These are phyloP conservation scores for Pseudoips prasinana DNA, from an alignment of 2,888 invertebrate genomes.

Conservation along the genomic window DNA sequence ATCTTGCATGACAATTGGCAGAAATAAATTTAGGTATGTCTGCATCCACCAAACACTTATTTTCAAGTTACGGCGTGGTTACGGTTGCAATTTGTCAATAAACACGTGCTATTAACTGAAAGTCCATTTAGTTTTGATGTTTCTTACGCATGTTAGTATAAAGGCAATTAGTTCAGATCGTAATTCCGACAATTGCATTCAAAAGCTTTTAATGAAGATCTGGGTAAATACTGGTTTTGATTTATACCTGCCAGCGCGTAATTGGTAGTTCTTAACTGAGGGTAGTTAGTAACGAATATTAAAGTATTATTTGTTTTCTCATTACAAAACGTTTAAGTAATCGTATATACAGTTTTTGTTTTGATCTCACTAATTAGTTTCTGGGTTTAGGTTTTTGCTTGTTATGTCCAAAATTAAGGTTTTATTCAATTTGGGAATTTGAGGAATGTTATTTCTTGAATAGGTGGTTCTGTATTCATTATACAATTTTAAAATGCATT, in stretches of 20 bases:
- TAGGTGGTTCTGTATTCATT: slow-evolving; percentile 41
- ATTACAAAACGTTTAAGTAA: slow-evolving; percentile 21
- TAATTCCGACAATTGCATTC: slow-evolving; percentile 34
- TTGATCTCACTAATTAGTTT: slow-evolving; percentile 40
- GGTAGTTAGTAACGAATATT: slow-evolving; percentile 36
- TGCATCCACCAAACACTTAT: too few relatives aligned
- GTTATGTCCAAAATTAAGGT: slow-evolving; percentile 38
- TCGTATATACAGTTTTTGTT: slow-evolving; percentile 13
- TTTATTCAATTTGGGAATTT: slow-evolving; percentile 34
- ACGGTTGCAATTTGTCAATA: neutral
- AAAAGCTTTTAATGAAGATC: slow-evolving; percentile 44
- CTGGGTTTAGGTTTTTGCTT: slow-evolving; percentile 17
- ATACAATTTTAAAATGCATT: slow-evolving; percentile 50
- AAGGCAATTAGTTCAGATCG: slow-evolving; percentile 32
- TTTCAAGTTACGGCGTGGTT: too few relatives aligned
- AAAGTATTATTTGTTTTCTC: slow-evolving; percentile 35
- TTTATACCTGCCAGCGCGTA: slow-evolving; percentile 39
- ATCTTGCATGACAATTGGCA: too few relatives aligned
- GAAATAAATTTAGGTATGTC: too few relatives aligned
- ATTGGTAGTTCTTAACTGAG: slow-evolving; percentile 37
- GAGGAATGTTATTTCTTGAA: slow-evolving; percentile 38
- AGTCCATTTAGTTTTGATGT: slow-evolving; percentile 5
- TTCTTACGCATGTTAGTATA: slow-evolving; percentile 10
- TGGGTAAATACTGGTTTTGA: slow-evolving; percentile 36
- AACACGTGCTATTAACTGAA: too few relatives aligned